A percentile compares a stretch with the other conserved stretches of the same genome.
Evolutionary conservation across 1,140 invertebrate genomes (phyloP).

Genomic region (Scylla paramamosain): DNA sequence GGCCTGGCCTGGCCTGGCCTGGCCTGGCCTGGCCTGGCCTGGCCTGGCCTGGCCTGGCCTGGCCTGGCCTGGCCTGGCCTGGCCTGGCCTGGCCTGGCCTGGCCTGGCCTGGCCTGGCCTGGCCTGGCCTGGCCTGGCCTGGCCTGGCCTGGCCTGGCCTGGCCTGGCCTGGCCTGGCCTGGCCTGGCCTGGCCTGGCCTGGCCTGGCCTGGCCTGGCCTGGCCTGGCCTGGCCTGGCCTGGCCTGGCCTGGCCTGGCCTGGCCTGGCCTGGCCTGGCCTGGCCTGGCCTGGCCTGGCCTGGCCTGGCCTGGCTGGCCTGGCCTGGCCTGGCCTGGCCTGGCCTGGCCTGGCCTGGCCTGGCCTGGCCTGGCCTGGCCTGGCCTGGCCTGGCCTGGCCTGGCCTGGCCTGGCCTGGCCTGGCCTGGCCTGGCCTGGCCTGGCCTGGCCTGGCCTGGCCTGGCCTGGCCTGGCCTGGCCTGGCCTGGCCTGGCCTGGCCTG

Average conservation of each 20-base stretch:
- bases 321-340: conserved; percentile 62
- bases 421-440: conserved; percentile 50
- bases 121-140: conserved; percentile 77
- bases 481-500: conserved; percentile 56
- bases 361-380: conserved; percentile 55
- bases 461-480: conserved; percentile 59
- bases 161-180: conserved; percentile 41
- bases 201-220: conserved; percentile 61
- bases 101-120: conserved; percentile 73
- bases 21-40: conserved; percentile 77
- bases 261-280: conserved; percentile 54
- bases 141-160: conserved; percentile 77
- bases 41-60: conserved; percentile 78
- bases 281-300: conserved; percentile 43
- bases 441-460: conserved; percentile 58
- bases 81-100: conserved; percentile 78
- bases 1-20: conserved; percentile 77
- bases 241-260: conserved; percentile 53
- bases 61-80: conserved; percentile 75
- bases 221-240: conserved; percentile 49
- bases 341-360: conserved; percentile 57
- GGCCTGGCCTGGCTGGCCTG: too few species aligned
- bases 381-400: conserved; percentile 16
- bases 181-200: conserved; percentile 45
- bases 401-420: conserved; percentile 57